Base-by-base conservation (phyloP, 53 echinoderm and acorn worm species). In the Crossaster papposus region DNA sequence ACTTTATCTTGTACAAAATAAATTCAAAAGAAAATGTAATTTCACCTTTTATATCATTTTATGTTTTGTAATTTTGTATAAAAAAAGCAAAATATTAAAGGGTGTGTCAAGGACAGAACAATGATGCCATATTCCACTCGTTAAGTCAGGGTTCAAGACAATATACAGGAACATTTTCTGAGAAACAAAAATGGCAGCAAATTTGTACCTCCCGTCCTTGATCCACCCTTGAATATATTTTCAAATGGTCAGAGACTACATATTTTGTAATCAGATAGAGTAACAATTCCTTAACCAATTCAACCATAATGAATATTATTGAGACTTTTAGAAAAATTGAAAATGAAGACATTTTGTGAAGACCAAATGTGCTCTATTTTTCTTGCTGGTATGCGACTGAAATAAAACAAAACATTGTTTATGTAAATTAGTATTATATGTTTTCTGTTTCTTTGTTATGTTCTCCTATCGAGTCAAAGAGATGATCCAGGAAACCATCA, bases 381-480 rank as follows among this genome's bases (percentile, higher is more conserved):
- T 44, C 44, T 44, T 54, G 58, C 87, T 87, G 62, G 87, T 87
- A 87, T 87, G 55, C 77, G 11, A 76, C 77, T 77, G 87, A 87
- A 87, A 87, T 87, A 87, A 87, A 87, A 32, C 34, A 36, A 84
- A 72, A 83, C 50, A 6, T 20, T 83, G 70, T 4, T 70, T 38
- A 68, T 34, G 14, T 18, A 37, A 51, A 78, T 15, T 24, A 1
- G 28, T 50, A 14, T 38, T 14, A 7, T 29, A 72, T 30, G 73
- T 72, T 32, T 22, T 72, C 32, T 0, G 51, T 50, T 1, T 53
- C 53, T 72, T 74, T 32, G 11, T 58, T 1, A 31, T 81, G 14
- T 64, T 81, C 30, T 22, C 24, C 34, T 0, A 11, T 18, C 58
- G 58, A 15, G 17, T 58, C 58, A 20, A 15, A 18, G 6, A 58